phyloP scores from a whole-genome alignment of 23 tunicate genomes.

The Trididemnum nubilum region DNA sequence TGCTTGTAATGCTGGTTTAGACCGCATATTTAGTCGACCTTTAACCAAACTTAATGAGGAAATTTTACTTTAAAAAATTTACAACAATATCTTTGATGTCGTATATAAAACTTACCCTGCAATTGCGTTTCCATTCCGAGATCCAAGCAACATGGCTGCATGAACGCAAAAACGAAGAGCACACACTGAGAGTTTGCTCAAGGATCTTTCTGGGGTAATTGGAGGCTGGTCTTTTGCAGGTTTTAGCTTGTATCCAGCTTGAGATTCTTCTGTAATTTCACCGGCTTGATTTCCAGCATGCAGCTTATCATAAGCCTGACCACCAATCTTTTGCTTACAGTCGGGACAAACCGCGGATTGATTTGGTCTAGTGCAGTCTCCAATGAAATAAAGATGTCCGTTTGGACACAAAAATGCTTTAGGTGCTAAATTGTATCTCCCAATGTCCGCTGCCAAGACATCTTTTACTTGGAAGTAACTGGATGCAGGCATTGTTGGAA shows the following conservation, averaged over 20 bases:
- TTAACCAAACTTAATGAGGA: too few relatives aligned
- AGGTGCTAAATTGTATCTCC: background rate
- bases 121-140: conserved; percentile 22
- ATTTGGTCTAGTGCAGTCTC: conserved; percentile 57
- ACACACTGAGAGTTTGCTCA: conserved; percentile 51
- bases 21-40: too few relatives aligned
- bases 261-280: conserved; percentile 51
- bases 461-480: conserved; percentile 34
- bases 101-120: background rate
- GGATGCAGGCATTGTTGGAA: conserved; percentile 62
- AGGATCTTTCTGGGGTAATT: conserved; percentile 31
- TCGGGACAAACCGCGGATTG: conserved; percentile 65
- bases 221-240: background rate
- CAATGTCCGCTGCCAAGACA: conserved; percentile 24
- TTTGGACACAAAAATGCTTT: conserved; percentile 71
- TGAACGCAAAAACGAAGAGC: conserved; percentile 40
- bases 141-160: conserved; percentile 20
- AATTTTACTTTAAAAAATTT: too few relatives aligned
- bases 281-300: conserved; percentile 50
- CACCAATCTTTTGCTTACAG: conserved; percentile 59
- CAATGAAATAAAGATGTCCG: conserved; percentile 73
- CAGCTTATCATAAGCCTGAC: conserved; percentile 28
- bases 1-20: background rate
- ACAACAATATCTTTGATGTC: too few relatives aligned
- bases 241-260: conserved; percentile 63